Evolutionary conservation across 1,140 invertebrate genomes (phyloP).

Genomic region (Bombus superbus): DNA sequence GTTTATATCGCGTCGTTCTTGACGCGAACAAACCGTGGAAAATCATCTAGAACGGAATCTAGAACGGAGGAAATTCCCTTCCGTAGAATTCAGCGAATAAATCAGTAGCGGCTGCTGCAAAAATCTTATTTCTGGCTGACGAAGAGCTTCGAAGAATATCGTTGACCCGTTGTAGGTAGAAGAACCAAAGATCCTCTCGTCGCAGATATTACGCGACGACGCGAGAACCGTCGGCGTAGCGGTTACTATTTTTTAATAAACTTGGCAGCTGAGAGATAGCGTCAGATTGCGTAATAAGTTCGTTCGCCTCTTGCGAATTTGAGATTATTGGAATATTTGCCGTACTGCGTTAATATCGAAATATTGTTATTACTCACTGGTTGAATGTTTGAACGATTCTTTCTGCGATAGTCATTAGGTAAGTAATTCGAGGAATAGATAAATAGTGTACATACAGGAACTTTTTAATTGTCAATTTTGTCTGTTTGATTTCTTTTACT

Average conservation of each 20-base stretch:
- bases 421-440: not conserved
- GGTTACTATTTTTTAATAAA: not conserved
- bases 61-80: not conserved
- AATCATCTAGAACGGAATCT: not conserved
- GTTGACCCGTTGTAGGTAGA: not conserved
- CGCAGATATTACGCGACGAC: not conserved
- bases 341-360: not conserved
- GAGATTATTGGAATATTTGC: not conserved
- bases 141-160: not conserved
- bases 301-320: not conserved
- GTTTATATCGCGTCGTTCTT: too few relatives aligned
- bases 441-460: not conserved
- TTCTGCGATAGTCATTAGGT: fast-evolving
- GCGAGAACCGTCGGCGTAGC: not conserved
- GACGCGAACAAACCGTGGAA: not conserved
- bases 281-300: too few relatives aligned
- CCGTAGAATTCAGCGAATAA: not conserved
- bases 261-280: not conserved
- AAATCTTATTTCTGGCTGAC: not conserved
- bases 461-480: not conserved
- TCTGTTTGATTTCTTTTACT: not conserved
- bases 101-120: not conserved
- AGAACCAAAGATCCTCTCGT: not conserved
- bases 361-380: not conserved
- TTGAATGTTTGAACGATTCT: not conserved